Conservation (phyloP, 2,113 vertebrate species). For the Gopherus flavomarginatus region DNA sequence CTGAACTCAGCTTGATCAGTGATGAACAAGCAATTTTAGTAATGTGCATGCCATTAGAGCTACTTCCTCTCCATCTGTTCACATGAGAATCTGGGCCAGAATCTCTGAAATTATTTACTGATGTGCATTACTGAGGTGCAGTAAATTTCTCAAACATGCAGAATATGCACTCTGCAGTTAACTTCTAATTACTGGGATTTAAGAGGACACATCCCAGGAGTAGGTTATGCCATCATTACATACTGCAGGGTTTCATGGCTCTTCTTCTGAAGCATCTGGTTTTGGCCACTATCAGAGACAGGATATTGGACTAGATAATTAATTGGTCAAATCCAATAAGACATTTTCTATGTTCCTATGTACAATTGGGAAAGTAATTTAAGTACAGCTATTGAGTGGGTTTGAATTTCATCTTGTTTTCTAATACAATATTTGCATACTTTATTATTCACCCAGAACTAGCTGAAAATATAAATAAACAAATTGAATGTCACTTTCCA, state of each 20-base stretch:
- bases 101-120: neutral
- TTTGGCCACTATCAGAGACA: neutral
- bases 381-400: neutral
- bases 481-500: conserved; percentile 6
- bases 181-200: neutral
- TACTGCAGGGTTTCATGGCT: neutral
- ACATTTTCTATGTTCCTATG: neutral
- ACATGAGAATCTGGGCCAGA: neutral
- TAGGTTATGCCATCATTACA: neutral
- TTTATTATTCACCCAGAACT: neutral
- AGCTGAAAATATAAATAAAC: neutral
- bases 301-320: neutral
- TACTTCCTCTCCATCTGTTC: neutral
- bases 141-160: neutral
- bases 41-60: neutral
- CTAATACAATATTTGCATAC: neutral
- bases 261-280: neutral
- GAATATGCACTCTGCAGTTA: neutral
- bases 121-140: neutral
- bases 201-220: neutral
- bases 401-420: neutral
- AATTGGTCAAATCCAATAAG: neutral
- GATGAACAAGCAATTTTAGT: conserved; percentile 11
- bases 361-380: neutral
- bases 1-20: conserved; percentile 20